Evolutionary conservation across 2,113 vertebrate species (phyloP), one percentile per base, ranked within the genome.

Genomic region (Budorcas taxicolor): DNA sequence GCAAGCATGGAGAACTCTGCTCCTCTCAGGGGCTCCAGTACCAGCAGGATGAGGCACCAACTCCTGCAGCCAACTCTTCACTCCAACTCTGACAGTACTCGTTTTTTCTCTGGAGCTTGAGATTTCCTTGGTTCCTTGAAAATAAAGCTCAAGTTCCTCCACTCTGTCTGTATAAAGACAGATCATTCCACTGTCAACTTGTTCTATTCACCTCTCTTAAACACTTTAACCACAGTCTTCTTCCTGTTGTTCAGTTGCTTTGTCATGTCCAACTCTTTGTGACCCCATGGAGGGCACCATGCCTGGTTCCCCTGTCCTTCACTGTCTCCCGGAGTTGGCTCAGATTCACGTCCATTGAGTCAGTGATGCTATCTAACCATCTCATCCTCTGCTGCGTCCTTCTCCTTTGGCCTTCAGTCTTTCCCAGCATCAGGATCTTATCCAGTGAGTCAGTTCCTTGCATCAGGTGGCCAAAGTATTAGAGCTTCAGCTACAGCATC

Each of bases 91-190:
- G 27, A 36, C 0, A 1, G 9, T 76, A 8, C 52, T 29, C 0
- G 0, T 17, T 52, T 52, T 12, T 1, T 43, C 45, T 52, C 25
- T 13, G 7, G 9, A 85, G 12, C 60, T 95, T 40, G 40, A 23
- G 31, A 36, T 10, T 50, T 57, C 7, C 64, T 29, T 40, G 40
- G 4, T n/a, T 57, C n/a, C 40, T 40, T 40, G 2, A 21, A 36
- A 57, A 45, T n/a, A 8, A 14, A 86, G 50, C 14, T 43, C 55
- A 36, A 10, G 11, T 29, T 67, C 62, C 27, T 6, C 9, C 17
- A 3, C 7, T 6, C 33, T 7, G 0, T 14, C 45, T 3, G 0
- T 40, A 21, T 53, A 21, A 71, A 43, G 29, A 23, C 1, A 9
- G 25, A 0, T 45, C 27, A 52, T 80, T 13, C 45, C 7, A 25